Base-by-base conservation (phyloP, 2,797 vertebrate species). In the Phaenicophaeus curvirostris region DNA sequence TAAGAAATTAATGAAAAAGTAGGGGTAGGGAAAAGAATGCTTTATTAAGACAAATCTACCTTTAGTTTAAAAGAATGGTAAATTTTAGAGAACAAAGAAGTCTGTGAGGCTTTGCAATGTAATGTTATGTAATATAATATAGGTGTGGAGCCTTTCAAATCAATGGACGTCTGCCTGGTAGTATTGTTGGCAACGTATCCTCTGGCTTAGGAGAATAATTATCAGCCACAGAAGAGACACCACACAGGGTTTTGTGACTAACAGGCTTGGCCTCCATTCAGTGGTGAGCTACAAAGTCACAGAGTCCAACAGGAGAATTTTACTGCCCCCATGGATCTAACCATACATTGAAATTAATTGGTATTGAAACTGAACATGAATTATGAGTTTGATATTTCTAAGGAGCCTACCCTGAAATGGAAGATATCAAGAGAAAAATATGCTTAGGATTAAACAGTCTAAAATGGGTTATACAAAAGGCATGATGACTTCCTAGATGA, bases 11-110 rank as follows among this genome's bases (percentile, higher is more conserved):
- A 18, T 8, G 17, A 42, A 12, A 7, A 13, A 9, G 1, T 2
- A 6, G 11, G 6, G 1, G 2, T 1, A 13, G 7, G 13, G 33
- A 50, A 48, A 81, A 13, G 25, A 7, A 8, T 72, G 5, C 19
- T 68, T 87, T 59, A 6, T 24, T 27, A 23, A 11, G 23, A 31
- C 6, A 33, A 42, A 9, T 55, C 35, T 25, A 6, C 5, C 10
- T 71, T 59, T 55, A 27, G 6, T 41, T 69, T 8, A 9, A 44
- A 54, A n/a, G 54, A 50, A 11, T 2, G 33, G 4, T n/a, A 13
- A 9, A 41, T 63, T 87, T 67, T 33, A 28, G 41, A 89, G 11
- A 17, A 53, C 10, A 31, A 63, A 78, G 3, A 72, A 75, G 16
- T 53, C 9, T 11, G 2, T n/a, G 9, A 44, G 18, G 13, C 6